phyloP scores from a whole-genome alignment of 2,113 vertebrate species.

The Neogale vison region DNA sequence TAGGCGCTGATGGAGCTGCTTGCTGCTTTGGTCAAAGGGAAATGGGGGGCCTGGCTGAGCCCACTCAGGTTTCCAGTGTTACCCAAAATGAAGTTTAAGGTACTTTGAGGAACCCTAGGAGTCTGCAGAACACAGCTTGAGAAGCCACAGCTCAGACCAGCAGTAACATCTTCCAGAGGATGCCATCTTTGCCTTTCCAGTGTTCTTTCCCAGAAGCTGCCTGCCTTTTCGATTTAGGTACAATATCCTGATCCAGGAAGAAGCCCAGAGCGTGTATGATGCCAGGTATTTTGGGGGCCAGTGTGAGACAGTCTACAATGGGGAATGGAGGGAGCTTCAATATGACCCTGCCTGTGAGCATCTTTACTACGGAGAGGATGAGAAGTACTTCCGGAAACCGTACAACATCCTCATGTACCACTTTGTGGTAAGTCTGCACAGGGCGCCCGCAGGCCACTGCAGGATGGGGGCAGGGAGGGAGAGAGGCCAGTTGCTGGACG shows the following conservation, averaged over 20 bases:
- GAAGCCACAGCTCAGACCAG: neutral
- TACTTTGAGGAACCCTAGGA: neutral
- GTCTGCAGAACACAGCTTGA: neutral
- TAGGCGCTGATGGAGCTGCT: neutral
- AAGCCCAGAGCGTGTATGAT: conserved; percentile 85
- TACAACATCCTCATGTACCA: conserved; percentile 93
- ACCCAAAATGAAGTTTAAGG: neutral
- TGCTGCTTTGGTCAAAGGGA: neutral
- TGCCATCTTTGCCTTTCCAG: neutral
- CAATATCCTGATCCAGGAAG: conserved; percentile 87
- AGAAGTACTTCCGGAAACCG: conserved; percentile 94
- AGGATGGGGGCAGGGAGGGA: neutral
- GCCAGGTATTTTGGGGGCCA: conserved; percentile 88
- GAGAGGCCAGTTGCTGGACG: neutral
- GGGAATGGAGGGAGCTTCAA: conserved; percentile 92
- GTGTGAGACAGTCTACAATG: conserved; percentile 94
- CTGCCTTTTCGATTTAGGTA: conserved; percentile 82
- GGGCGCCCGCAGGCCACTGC: rapidly evolving
- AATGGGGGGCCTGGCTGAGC: neutral
- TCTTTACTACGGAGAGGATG: conserved; percentile 90
- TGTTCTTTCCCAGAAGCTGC: neutral
- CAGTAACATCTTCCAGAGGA: neutral
- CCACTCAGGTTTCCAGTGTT: neutral
- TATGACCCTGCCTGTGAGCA: conserved; percentile 91
- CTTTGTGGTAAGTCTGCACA: conserved; percentile 87